Evolutionary conservation across 2,888 invertebrate genomes (phyloP).

Genomic region (Ectropis crepuscularia): DNA sequence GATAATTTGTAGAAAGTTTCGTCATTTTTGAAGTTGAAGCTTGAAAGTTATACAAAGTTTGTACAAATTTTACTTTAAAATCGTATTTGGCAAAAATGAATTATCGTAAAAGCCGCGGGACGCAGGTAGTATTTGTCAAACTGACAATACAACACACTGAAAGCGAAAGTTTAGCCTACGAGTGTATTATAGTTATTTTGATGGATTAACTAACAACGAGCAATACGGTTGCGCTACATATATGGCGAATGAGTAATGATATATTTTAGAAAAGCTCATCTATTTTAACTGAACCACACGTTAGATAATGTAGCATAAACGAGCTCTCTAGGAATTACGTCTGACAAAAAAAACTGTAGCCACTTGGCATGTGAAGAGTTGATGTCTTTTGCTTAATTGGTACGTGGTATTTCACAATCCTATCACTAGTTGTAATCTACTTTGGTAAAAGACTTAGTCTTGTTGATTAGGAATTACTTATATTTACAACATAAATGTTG

Average conservation of each 20-base stretch:
- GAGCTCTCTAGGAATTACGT: conserved; percentile 1
- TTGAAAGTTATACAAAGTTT: too few species aligned
- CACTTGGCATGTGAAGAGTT: background rate
- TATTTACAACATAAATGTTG: too few species aligned
- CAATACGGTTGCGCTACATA: conserved; percentile 19
- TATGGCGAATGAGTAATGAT: conserved; percentile 21
- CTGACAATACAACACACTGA: conserved; percentile 8
- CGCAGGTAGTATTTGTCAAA: background rate
- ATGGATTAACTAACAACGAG: conserved; percentile 26
- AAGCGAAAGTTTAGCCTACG: conserved; percentile 33
- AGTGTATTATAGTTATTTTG: conserved; percentile 13
- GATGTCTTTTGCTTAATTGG: background rate
- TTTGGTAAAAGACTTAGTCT: too few species aligned
- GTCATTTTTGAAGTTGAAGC: too few species aligned
- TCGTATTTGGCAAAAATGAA: too few species aligned
- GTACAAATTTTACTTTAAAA: too few species aligned
- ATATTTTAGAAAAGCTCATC: conserved; percentile 24
- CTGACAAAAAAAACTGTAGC: background rate
- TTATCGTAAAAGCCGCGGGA: too few species aligned
- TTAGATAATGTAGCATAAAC: conserved; percentile 20
- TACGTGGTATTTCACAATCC: too few species aligned
- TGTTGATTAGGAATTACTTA: too few species aligned
- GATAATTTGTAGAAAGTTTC: too few species aligned
- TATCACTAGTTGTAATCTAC: too few species aligned
- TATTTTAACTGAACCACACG: conserved; percentile 4